Evolutionary conservation across 2,113 vertebrate genomes (phyloP), one percentile per base, ranked within the genome.

Genomic region (Chaetura pelagica): DNA sequence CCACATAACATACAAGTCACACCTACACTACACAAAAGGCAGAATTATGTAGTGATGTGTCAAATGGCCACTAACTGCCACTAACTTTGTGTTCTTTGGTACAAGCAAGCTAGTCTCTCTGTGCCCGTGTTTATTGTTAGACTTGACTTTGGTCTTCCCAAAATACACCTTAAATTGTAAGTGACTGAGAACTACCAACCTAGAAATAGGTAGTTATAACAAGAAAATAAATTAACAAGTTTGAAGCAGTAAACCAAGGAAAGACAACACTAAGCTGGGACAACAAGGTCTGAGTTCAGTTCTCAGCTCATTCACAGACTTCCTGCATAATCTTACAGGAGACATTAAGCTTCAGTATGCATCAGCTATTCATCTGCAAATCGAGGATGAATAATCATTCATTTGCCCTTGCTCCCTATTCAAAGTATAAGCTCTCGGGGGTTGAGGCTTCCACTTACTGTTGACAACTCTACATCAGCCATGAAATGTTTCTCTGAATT

Each of bases 391-490:
- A 95, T 93, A 96, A 97, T 94, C 89, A 93, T 77, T 89, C 87
- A 52, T 90, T 89, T 95, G 89, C 89, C 89, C 93, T 94, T 90
- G 87, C 77, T 91, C 89, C 91, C 94, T 96, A 85, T 96, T 96
- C 93, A 83, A 95, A 94, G 63, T 55, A 55, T 77, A 93, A 95
- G 71, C 89, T 96, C 78, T 76, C 15, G 7, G 82, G 81, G 64
- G 51, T 9, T 94, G 81, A 89, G 48, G 71, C 59, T 95, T 91
- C 82, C 67, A 91, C 59, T 96, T 95, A 95, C 14, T 90, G 78
- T 89, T 83, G 84, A 87, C 87, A 94, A 54, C 82, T 89, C 84
- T 67, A 63, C 51, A 71, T 92, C 78, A 96, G 87, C 66, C 74
- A 55, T 48, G 29, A 87, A 94, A 93, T 14, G 38, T 63, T 89